Evolutionary conservation across 1,140 invertebrate species (phyloP), one percentile per base, ranked within the genome.

Genomic region (Medauroidea extradentata): DNA sequence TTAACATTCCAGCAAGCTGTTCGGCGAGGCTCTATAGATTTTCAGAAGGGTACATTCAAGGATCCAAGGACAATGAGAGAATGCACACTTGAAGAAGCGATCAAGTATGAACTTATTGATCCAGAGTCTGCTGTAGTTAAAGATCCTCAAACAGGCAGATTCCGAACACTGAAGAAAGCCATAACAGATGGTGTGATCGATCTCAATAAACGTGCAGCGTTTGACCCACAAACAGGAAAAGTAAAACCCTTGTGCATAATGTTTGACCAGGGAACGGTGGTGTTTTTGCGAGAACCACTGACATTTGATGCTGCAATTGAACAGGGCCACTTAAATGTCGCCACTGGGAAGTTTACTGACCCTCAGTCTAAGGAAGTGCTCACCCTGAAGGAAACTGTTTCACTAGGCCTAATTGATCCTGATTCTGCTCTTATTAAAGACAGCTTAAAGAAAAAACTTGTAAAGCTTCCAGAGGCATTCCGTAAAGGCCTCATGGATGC

Each of bases 341-440:
- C 76, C 61, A 87, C 84, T n/a, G 88, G 87, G 43, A 83, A 85
- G 73, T 84, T 91, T 62, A 88, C 79, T 34, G 88, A 92, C 78
- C 86, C 89, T n/a, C 59, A 81, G 67, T 82, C 83, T 56, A 81
- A 82, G 42, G 83, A 88, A 73, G 73, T 83, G 38, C 72, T 91
- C n/a, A 86, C 86, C 14, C 78, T 98, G 13, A 89, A 91, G 78
- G 90, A 96, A 69, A 91, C 93, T 1, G 81, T 93, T 48, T 81
- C 83, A 58, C 78, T 86, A 18, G 92, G 93, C 54, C 83, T 91
- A 29, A 85, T 98, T 46, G 91, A 96, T 78, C 85, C 91, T 0
- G 85, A 93, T 72, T 91, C 91, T 8, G 91, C 89, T 27, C 75
- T 94, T 54, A 85, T 96, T 41, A 95, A 94, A 81, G 92, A 95